Base-by-base conservation (phyloP, 2,888 invertebrate genomes). In the Leptopilina myrica region DNA sequence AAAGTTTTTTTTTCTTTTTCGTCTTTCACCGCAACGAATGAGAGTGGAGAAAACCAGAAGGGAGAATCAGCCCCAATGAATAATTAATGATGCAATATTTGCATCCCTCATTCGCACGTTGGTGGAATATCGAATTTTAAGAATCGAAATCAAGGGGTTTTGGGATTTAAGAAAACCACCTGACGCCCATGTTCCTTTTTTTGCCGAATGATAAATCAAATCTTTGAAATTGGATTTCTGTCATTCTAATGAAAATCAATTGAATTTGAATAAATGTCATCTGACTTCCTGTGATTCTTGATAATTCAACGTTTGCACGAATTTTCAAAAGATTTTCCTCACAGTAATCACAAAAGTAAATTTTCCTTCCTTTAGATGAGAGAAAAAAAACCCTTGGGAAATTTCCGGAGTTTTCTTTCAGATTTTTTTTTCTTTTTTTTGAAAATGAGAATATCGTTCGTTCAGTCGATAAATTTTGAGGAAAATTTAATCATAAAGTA, bases 1-100 rank as follows among this genome's bases (percentile, higher is more conserved):
- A 2, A 4, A 7, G n/a, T 53, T 33, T n/a, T 15, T 49, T 49
- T 49, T 43, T 43, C 7, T 43, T 43, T 43, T 43, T 43, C 7
- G 2, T 11, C 11, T 2, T 43, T 43, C 8, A 49, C 49, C 11
- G 11, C 49, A 12, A 40, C 56, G 11, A 49, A n/a, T 26, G 49
- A 8, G n/a, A n/a, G 56, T 56, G n/a, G 4, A 5, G 80, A 65
- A 80, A 80, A 80, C 78, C 77, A 67, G 65, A 46, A 49, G 43
- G 79, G 79, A 33, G 79, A 49, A 79, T 80, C 79, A 80, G 53
- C 73, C 80, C 33, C 80, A 79, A 83, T 84, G 84, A 85, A 85
- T 84, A 85, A 83, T 85, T 83, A 81, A 85, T 83, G 81, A 79
- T 67, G 77, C 64, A 81, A 81, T 82, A 82, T 82, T 82, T 84